These are phyloP conservation scores for Hipposideros larvatus DNA, from an alignment of 2,797 vertebrate genomes.

Conservation along the genomic window DNA sequence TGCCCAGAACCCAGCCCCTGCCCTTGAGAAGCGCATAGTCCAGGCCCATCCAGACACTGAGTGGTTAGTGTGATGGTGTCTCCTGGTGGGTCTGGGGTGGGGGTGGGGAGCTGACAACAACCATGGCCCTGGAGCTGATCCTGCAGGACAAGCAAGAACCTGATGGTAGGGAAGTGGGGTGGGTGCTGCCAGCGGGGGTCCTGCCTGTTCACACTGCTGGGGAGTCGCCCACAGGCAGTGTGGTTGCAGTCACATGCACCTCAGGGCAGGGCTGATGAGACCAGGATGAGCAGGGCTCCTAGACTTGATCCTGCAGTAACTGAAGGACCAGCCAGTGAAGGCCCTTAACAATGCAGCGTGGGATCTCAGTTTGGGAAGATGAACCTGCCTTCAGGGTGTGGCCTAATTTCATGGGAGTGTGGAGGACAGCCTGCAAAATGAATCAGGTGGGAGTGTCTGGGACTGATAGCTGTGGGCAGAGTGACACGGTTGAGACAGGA, in stretches of 20 bases:
- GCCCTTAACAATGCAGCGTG: neutral
- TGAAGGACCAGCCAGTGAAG: neutral
- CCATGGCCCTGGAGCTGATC: too few species aligned
- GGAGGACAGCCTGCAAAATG: neutral
- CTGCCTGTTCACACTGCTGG: neutral
- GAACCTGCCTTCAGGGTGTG: neutral
- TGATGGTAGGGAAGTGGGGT: too few species aligned
- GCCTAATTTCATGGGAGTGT: neutral
- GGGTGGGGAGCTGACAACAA: neutral
- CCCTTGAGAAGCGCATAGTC: neutral
- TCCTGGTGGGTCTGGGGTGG: neutral
- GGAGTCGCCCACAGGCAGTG: neutral
- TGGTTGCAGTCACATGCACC: fast-evolving
- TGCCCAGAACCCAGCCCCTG: neutral
- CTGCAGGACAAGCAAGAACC: neutral
- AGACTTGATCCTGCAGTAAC: neutral
- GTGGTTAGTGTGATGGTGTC: neutral
- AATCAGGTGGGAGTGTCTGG: neutral
- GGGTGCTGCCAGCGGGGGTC: fast-evolving
- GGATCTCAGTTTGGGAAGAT: neutral
- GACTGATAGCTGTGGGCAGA: neutral
- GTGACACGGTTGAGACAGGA: neutral
- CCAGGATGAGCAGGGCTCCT: neutral
- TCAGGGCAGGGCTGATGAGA: neutral
- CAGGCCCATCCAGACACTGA: neutral